phyloP scores from a whole-genome alignment of 2,113 vertebrate genomes.

The Forbesichthys papilliferus region DNA sequence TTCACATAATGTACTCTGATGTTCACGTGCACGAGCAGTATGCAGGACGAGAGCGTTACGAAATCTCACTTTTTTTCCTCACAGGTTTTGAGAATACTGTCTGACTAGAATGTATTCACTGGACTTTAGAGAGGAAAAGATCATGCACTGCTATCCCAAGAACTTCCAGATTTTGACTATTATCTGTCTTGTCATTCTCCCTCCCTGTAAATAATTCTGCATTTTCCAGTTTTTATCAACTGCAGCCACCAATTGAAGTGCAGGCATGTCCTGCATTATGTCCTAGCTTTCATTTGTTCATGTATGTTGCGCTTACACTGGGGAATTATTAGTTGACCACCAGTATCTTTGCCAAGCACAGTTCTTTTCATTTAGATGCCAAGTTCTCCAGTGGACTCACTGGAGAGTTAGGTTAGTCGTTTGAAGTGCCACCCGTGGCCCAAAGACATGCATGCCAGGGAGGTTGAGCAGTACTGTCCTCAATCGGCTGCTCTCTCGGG shows the following conservation, averaged over 20 bases:
- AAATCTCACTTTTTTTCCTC: too few species aligned
- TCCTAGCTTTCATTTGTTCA: constrained; percentile 44
- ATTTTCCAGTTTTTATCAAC: constrained; percentile 4
- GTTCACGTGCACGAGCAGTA: too few species aligned
- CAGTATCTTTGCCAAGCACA: constrained; percentile 51
- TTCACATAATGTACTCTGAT: too few species aligned
- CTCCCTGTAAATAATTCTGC: too few species aligned
- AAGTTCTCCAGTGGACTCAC: constrained; percentile 52
- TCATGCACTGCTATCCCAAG: too few species aligned
- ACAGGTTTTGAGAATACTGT: too few species aligned
- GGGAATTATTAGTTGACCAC: constrained; percentile 59
- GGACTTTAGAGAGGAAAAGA: too few species aligned
- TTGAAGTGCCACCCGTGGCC: constrained; percentile 71
- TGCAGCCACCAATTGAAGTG: constrained; percentile 28
- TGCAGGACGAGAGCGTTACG: too few species aligned
- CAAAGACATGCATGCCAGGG: constrained; percentile 59
- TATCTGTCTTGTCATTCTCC: too few species aligned
- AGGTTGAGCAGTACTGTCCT: constrained; percentile 52
- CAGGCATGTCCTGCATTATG: constrained; percentile 31
- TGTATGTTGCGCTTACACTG: constrained; percentile 35
- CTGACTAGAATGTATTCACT: too few species aligned
- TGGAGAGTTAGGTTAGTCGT: constrained; percentile 40
- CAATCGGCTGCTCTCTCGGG: constrained; percentile 51
- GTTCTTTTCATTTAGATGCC: constrained; percentile 59
- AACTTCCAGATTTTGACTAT: too few species aligned